A percentile compares a stretch with the other conserved stretches of the same genome.
Evolutionary conservation across 1,140 invertebrate genomes (phyloP).

Genomic region (Leucophenga varia): DNA sequence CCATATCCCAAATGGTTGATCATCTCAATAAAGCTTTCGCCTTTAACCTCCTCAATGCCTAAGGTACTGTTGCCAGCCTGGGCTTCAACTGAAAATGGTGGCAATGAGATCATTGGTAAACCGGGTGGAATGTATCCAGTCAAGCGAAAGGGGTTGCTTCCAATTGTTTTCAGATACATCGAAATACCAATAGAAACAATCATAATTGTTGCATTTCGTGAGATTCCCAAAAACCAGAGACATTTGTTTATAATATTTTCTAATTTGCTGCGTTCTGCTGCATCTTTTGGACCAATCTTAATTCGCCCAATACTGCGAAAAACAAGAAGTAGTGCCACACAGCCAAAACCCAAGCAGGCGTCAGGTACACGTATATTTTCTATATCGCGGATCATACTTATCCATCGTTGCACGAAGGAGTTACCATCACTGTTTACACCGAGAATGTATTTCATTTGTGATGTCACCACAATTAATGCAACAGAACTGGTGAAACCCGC

Average conservation of each 20-base stretch:
- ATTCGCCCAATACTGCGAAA: slow-evolving; percentile 67
- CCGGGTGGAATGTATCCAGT: slow-evolving; percentile 68
- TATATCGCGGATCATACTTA: slow-evolving; percentile 67
- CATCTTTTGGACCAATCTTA: slow-evolving; percentile 61
- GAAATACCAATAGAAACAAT: slow-evolving; percentile 66
- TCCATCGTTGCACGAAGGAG: slow-evolving; percentile 75
- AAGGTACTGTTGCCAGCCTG: slow-evolving; percentile 54
- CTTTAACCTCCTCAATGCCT: slow-evolving; percentile 42
- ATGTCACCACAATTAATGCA: slow-evolving; percentile 85
- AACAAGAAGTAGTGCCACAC: slow-evolving; percentile 69
- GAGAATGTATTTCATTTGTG: slow-evolving; percentile 84
- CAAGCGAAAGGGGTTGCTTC: slow-evolving; percentile 35
- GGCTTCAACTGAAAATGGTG: slow-evolving; percentile 64
- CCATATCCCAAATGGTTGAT: slow-evolving; percentile 72
- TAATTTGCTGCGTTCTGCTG: slow-evolving; percentile 57
- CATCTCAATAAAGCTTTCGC: slow-evolving; percentile 67
- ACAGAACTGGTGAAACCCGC: slow-evolving; percentile 93
- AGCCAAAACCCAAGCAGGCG: slow-evolving; percentile 67
- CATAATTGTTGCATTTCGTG: slow-evolving; percentile 76
- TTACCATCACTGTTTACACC: slow-evolving; percentile 74
- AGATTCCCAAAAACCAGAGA: slow-evolving; percentile 68
- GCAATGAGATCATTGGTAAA: slow-evolving; percentile 65
- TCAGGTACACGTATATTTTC: slow-evolving; percentile 67
- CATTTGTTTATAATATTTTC: slow-evolving; percentile 59
- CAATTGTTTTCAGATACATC: slow-evolving; percentile 55